phyloP scores from a whole-genome alignment of 2,113 vertebrate genomes.

The Epinephelus lanceolatus region DNA sequence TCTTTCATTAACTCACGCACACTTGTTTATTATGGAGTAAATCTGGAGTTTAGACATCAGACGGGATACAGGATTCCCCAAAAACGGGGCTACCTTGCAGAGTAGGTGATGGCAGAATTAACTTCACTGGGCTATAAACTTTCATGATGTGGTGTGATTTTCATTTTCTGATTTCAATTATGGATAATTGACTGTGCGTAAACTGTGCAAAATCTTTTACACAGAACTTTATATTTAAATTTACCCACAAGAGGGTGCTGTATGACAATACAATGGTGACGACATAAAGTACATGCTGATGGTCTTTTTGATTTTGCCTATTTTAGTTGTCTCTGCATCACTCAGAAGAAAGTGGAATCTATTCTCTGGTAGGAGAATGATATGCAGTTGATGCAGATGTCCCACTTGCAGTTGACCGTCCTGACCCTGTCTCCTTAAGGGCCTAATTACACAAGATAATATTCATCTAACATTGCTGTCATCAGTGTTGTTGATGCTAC shows the following conservation, averaged over 20 bases:
- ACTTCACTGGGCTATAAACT: not conserved
- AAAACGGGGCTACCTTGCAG: not conserved
- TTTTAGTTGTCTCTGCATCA: not conserved
- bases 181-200: not conserved
- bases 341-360: not conserved
- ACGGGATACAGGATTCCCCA: not conserved
- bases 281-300: not conserved
- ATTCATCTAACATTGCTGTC: constrained; percentile 10
- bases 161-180: constrained; percentile 32
- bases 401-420: not conserved
- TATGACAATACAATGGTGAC: not conserved
- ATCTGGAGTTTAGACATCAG: constrained; percentile 12
- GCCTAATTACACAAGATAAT: constrained; percentile 29
- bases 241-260: constrained; percentile 56
- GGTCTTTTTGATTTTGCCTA: not conserved
- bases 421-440: constrained; percentile 26
- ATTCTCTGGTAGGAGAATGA: not conserved
- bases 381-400: constrained; percentile 19
- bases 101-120: not conserved
- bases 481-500: not conserved
- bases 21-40: constrained; percentile 54
- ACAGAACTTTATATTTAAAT: not conserved
- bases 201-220: not conserved
- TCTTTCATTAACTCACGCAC: constrained; percentile 67
- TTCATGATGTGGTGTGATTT: constrained; percentile 4